A percentile compares a stretch with the other conserved stretches of the same genome.
phyloP scores from a whole-genome alignment of 2,113 vertebrate species.

The Boulengeromyrus knoepffleri region DNA sequence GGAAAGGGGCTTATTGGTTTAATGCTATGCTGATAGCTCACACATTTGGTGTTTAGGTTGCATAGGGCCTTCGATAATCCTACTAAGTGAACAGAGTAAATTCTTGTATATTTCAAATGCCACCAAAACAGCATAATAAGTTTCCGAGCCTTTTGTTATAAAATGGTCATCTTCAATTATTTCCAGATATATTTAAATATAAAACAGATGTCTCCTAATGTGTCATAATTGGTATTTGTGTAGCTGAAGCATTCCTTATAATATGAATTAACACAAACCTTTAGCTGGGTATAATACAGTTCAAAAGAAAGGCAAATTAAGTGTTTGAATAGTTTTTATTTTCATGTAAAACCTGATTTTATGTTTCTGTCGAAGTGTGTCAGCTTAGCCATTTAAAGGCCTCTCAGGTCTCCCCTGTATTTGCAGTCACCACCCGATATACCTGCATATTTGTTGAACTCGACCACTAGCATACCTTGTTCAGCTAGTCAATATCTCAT shows the following conservation, averaged over 20 bases:
- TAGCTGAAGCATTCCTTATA: constrained; percentile 4
- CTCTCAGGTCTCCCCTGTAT: not conserved
- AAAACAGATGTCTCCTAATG: not conserved
- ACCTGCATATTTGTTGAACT: not conserved
- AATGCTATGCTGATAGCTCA: not conserved
- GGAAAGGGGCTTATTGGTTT: not conserved
- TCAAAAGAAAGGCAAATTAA: not conserved
- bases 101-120: not conserved
- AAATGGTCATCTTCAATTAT: not conserved
- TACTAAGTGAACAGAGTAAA: not conserved
- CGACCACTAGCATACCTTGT: not conserved
- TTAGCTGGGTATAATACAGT: not conserved
- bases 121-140: not conserved
- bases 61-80: not conserved
- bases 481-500: not conserved
- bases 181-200: not conserved
- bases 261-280: constrained; percentile 8
- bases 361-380: not conserved
- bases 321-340: not conserved
- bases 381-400: not conserved
- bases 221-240: not conserved
- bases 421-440: not conserved
- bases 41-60: not conserved
- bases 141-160: not conserved
- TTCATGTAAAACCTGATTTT: not conserved